Percentiles rank a stretch among this genome's conserved stretches.
Conservation (phyloP, 2,797 vertebrate species). For the Smutsia gigantea region DNA sequence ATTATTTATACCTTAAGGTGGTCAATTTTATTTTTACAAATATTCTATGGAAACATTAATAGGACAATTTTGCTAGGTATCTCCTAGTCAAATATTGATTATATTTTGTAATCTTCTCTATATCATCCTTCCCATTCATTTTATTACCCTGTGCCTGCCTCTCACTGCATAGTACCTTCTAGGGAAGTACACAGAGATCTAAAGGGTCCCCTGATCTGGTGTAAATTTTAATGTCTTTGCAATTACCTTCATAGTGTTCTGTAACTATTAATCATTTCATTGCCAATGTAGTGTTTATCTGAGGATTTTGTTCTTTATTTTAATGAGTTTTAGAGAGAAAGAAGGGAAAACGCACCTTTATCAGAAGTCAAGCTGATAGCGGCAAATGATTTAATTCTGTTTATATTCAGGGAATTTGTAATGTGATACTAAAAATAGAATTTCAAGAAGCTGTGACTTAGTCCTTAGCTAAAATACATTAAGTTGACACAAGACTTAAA, state of each 20-base stretch:
- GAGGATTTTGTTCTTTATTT: constrained; percentile 4
- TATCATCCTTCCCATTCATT: neutral
- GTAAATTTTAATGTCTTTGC: neutral
- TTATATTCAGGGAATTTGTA: constrained; percentile 8
- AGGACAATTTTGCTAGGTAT: neutral
- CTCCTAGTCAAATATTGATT: neutral
- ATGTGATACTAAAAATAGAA: constrained; percentile 14
- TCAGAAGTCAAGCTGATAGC: neutral
- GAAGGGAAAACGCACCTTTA: neutral
- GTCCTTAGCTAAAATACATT: neutral
- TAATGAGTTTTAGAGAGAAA: constrained; percentile 1
- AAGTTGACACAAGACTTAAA: neutral
- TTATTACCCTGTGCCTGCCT: neutral
- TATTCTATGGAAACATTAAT: neutral
- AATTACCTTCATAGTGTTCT: neutral
- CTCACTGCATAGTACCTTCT: neutral
- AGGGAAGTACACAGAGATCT: neutral
- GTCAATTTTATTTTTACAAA: neutral
- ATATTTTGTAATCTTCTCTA: neutral
- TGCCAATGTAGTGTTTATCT: neutral
- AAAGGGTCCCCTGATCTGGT: neutral
- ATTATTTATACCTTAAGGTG: neutral
- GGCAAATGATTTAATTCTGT: constrained; percentile 17
- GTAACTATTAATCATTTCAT: neutral
- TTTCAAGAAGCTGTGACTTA: constrained; percentile 11